Evolutionary conservation across 2,113 vertebrate species (phyloP), one percentile per base, ranked within the genome.

Genomic region (Anseranas semipalmata): DNA sequence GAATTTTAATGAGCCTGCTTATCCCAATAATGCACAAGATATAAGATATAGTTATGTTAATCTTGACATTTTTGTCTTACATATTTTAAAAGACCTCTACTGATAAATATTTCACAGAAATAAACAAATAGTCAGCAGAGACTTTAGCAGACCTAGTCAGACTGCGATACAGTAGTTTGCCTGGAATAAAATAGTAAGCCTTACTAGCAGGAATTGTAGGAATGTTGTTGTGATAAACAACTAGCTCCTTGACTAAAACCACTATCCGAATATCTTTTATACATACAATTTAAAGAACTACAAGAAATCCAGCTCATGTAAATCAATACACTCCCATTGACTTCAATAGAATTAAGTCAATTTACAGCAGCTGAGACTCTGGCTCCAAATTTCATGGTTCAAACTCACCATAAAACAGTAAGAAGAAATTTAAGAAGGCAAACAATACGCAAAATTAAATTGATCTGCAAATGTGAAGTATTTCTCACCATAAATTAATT

Each of bases 401-500:
- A 92, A 80, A 71, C 18, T 90, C 33, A 25, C 18, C 16, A 52
- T 60, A 68, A 94, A 86, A 43, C 8, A 87, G 18, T 70, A 10
- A 62, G 5, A 5, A 82, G 45, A 70, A 67, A 17, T 60, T 33
- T 56, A 60, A 77, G 37, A 18, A 90, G 15, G 8, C 1, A 85
- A 81, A 56, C 1, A 79, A 46, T 10, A 1, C 37, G 67, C 9
- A 93, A 76, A 88, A 93, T 70, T n/a, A 63, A 73, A 83, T 37
- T 74, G 45, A 74, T 90, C 32, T 71, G 37, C 32, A 87, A 90
- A 88, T 66, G 37, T 43, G 20, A 8, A 73, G 10, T 59, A 73
- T 77, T 93, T 93, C n/a, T 93, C 33, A 68, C 33, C 33, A 60
- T 59, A 65, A 81, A 84, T 83, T 88, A 71, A 80, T 93, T 94